These are phyloP conservation scores for Chlamydotis undulata DNA, from an alignment of 2,113 vertebrate species.

Conservation along the genomic window DNA sequence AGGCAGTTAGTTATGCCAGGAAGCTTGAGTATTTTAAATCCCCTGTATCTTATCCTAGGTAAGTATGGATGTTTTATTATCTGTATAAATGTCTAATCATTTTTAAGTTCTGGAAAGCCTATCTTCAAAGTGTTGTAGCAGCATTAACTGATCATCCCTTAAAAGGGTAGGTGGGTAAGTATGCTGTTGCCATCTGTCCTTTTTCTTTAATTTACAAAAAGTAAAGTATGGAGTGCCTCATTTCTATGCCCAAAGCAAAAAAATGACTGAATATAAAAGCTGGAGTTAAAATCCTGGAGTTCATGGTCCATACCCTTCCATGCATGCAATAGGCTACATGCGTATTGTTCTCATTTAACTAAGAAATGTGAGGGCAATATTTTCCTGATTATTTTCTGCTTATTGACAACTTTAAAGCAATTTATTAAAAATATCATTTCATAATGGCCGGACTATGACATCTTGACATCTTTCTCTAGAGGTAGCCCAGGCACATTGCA, in stretches of 20 bases:
- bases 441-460: background rate
- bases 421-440: background rate
- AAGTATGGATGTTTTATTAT: conserved; percentile 38
- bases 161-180: background rate
- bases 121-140: conserved; percentile 20
- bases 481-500: background rate
- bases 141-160: conserved; percentile 19
- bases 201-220: conserved; percentile 28
- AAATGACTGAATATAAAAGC: background rate
- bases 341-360: background rate
- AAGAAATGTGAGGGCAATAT: background rate
- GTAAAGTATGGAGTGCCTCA: background rate
- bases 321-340: background rate
- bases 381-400: background rate
- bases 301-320: background rate
- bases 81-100: conserved; percentile 10
- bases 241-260: background rate
- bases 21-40: conserved; percentile 30
- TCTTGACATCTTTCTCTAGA: background rate
- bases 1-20: background rate
- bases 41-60: conserved; percentile 25
- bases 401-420: background rate
- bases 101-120: conserved; percentile 25
- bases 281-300: background rate
- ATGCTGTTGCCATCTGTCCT: background rate